Evolutionary conservation across 2,113 vertebrate species (phyloP).

Genomic region (Etia nguti): DNA sequence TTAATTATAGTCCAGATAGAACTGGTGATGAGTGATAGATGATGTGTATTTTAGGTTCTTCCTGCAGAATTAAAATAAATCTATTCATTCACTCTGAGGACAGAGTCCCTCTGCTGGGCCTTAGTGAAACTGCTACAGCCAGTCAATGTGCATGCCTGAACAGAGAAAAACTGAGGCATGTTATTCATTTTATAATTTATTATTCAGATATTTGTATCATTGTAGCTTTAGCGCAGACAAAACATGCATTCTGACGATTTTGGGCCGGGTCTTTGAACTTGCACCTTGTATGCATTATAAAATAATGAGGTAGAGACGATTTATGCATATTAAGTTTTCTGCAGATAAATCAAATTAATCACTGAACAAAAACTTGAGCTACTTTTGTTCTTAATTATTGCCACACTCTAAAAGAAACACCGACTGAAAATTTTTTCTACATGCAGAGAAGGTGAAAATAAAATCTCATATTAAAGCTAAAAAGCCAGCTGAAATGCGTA

Average conservation of each 20-base stretch:
- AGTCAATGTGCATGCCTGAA: neutral
- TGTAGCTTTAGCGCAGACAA: neutral
- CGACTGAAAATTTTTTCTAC: neutral
- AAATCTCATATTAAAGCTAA: neutral
- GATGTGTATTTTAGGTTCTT: neutral
- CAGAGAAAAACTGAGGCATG: neutral
- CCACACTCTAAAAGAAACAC: neutral
- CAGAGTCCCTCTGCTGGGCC: constrained; percentile 57
- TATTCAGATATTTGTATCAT: neutral
- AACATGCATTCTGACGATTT: neutral
- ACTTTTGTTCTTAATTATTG: neutral
- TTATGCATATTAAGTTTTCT: neutral
- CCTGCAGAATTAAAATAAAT: neutral
- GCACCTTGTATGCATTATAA: neutral
- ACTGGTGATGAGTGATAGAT: neutral
- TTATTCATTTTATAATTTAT: neutral
- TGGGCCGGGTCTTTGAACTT: neutral
- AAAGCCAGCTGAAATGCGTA: neutral
- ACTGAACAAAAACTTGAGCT: neutral
- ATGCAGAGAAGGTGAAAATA: neutral
- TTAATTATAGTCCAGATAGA: neutral
- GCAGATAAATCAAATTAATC: neutral
- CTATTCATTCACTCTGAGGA: neutral
- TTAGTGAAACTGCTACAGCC: constrained; percentile 1
- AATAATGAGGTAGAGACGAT: neutral